Evolutionary conservation across 2,797 vertebrate genomes (phyloP), one percentile per base, ranked within the genome.

Genomic region (Crenichthys baileyi): DNA sequence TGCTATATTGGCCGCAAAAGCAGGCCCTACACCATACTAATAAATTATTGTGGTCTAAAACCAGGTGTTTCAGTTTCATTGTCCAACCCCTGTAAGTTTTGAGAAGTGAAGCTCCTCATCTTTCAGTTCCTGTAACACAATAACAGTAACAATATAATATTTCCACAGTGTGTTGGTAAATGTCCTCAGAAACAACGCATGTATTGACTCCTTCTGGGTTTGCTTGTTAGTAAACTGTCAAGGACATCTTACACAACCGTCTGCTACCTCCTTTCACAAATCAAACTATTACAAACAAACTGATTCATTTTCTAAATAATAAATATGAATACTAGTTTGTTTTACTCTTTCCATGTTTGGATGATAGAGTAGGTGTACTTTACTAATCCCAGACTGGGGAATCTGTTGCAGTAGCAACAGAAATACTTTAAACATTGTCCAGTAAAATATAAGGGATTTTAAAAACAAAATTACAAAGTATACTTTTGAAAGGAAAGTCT

Each of bases 161-260:
- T 86, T 91, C 75, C 73, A 75, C 87, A 76, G 83, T 84, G 77
- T 89, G 89, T 86, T 85, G 83, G 85, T 83, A 82, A 84, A 88
- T 86, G 79, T 74, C 83, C 89, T 76, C 29, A 80, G 87, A 87
- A 91, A 92, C 91, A 94, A 93, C 91, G 90, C 85, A 83, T 90
- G 90, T 87, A 92, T 91, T 94, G 88, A 94, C 82, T 81, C 70
- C 53, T 75, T 31, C 74, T 85, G 85, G 82, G 80, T 91, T 75
- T 91, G 67, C 39, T 70, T 70, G 67, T 70, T 70, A n/a, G 22
- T 26, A 24, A 46, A 70, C 81, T 85, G 78, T 92, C 92, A 91
- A 92, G 89, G 87, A 87, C 88, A 83, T 48, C 71, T 85, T 88
- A 58, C 41, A 77, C 75, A 82, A 79, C 77, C 70, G 22, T 58